These are phyloP conservation scores for Myiozetetes cayanensis DNA, from an alignment of 2,113 vertebrate genomes.

Conservation along the genomic window DNA sequence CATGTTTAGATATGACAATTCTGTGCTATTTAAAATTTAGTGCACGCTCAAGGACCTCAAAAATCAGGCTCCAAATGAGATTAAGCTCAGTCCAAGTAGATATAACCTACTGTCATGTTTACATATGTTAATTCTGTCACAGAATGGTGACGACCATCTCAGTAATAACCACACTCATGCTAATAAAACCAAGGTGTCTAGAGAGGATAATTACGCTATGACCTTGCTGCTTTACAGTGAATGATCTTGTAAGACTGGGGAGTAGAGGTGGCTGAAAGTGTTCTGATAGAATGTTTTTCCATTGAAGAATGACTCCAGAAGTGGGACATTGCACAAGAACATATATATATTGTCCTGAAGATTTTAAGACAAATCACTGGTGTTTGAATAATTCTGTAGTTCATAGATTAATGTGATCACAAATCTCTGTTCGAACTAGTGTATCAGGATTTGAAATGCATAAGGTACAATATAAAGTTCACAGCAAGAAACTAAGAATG, in stretches of 20 bases:
- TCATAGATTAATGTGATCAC: not conserved
- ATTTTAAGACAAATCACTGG: not conserved
- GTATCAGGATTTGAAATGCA: not conserved
- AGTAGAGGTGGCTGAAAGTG: not conserved
- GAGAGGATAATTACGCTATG: not conserved
- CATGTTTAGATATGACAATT: not conserved
- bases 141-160: not conserved
- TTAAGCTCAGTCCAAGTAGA: not conserved
- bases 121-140: not conserved
- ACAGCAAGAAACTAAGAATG: not conserved
- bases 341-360: not conserved
- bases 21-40: not conserved
- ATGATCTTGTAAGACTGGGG: not conserved
- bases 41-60: not conserved
- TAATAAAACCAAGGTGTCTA: slow-evolving; percentile 9
- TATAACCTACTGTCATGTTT: not conserved
- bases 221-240: not conserved
- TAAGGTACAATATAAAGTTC: not conserved
- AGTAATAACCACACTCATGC: not conserved
- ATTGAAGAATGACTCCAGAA: not conserved
- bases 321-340: not conserved
- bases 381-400: not conserved
- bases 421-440: not conserved
- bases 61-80: not conserved
- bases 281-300: not conserved